These are phyloP conservation scores for Drosophila subquinaria DNA, from an alignment of 2,888 invertebrate species.

Conservation along the genomic window DNA sequence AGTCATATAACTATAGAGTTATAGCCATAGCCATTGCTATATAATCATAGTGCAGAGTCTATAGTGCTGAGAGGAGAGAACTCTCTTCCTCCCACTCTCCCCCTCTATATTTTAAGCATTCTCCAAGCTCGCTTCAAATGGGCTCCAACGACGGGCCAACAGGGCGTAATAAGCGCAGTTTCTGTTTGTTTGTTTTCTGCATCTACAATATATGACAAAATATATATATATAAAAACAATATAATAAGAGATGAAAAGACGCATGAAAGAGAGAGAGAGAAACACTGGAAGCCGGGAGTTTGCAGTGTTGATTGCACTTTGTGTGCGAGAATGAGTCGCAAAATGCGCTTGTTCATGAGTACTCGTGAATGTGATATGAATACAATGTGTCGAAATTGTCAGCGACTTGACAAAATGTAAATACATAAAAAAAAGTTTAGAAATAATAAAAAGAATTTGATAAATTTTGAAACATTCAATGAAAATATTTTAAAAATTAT, in stretches of 20 bases:
- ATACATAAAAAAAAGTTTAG: not conserved
- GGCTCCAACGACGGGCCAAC: slow-evolving; percentile 34
- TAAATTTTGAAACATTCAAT: not conserved
- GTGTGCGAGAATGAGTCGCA: slow-evolving; percentile 58
- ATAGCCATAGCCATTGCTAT: slow-evolving; percentile 43
- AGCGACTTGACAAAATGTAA: slow-evolving; percentile 1
- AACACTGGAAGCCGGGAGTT: slow-evolving; percentile 24
- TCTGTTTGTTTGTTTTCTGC: slow-evolving; percentile 54
- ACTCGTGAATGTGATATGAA: slow-evolving; percentile 18
- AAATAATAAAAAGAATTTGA: not conserved
- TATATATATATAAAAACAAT: slow-evolving; percentile 19
- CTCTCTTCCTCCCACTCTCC: not conserved
- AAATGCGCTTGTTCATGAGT: slow-evolving; percentile 42
- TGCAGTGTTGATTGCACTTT: slow-evolving; percentile 69
- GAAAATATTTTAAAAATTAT: not conserved
- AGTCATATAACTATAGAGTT: slow-evolving; percentile 31
- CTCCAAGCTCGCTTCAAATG: slow-evolving; percentile 68
- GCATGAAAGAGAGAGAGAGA: slow-evolving; percentile 6
- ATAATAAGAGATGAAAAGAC: slow-evolving; percentile 22
- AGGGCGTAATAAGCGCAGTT: slow-evolving; percentile 76
- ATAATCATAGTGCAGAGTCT: slow-evolving; percentile 42
- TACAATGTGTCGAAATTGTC: slow-evolving; percentile 25
- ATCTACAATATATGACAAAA: slow-evolving; percentile 52
- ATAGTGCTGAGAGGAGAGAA: not conserved
- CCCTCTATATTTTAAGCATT: slow-evolving; percentile 11